Percentiles rank a stretch among this genome's conserved stretches.
Conservation (phyloP, 2,113 vertebrate species). For the Sterrhoptilus dennistouni region DNA sequence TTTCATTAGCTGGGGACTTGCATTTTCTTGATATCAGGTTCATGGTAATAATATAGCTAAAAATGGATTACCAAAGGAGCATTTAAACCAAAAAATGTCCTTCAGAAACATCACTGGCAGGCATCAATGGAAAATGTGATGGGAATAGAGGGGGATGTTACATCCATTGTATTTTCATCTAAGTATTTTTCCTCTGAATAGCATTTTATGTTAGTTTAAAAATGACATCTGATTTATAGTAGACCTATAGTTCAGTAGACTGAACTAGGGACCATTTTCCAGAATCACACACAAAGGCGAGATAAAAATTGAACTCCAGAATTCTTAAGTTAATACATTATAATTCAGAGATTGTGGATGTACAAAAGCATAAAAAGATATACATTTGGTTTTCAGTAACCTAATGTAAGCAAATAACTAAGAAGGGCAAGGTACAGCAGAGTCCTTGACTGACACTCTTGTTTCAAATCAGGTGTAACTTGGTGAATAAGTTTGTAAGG, state of each 20-base stretch:
- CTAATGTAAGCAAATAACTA: background rate
- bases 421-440: background rate
- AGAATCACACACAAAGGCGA: background rate
- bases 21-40: background rate
- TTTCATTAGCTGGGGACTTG: background rate
- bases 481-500: background rate
- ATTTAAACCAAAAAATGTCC: background rate
- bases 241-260: background rate
- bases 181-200: background rate
- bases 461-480: background rate
- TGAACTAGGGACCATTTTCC: background rate
- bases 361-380: background rate
- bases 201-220: background rate
- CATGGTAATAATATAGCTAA: background rate
- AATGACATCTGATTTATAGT: background rate
- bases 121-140: background rate
- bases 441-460: background rate
- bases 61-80: background rate
- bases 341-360: background rate
- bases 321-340: background rate
- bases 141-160: background rate
- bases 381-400: background rate
- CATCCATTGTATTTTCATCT: background rate
- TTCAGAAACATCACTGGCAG: background rate
- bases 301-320: background rate